Conservation (phyloP, 2,888 invertebrate species). For the Oligia latruncula region DNA sequence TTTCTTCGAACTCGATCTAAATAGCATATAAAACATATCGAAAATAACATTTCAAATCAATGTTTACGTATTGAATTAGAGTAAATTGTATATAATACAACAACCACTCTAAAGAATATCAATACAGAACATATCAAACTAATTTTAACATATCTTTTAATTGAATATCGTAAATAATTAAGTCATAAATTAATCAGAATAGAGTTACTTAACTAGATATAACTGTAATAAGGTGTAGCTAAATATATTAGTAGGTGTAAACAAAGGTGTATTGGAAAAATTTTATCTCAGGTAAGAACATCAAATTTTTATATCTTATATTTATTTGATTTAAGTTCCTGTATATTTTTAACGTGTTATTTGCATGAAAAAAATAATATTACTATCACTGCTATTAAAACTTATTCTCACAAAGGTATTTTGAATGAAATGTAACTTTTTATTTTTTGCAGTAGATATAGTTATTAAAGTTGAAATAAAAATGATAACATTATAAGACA, state of each 20-base stretch:
- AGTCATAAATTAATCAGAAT: slow-evolving; percentile 21
- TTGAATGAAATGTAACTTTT: neutral
- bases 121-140: slow-evolving; percentile 88
- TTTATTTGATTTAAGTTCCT: neutral
- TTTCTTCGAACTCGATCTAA: slow-evolving; percentile 59
- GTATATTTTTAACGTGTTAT: neutral
- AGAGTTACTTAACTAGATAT: neutral
- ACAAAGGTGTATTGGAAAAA: slow-evolving; percentile 27
- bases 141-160: slow-evolving; percentile 62
- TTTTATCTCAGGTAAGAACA: slow-evolving; percentile 49
- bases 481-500: neutral
- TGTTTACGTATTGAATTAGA: slow-evolving; percentile 84
- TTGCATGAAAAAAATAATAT: neutral
- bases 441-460: neutral
- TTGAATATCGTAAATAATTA: slow-evolving; percentile 40
- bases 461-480: neutral
- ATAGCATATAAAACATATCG: slow-evolving; percentile 69
- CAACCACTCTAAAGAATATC: slow-evolving; percentile 89
- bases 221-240: slow-evolving; percentile 30
- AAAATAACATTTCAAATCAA: slow-evolving; percentile 56
- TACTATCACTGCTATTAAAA: neutral
- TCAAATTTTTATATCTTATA: neutral
- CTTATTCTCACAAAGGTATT: too few species aligned
- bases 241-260: slow-evolving; percentile 37
- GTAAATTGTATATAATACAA: slow-evolving; percentile 84